Base-by-base conservation (phyloP, 2,797 vertebrate species). In the Basileuterus tristriatus region DNA sequence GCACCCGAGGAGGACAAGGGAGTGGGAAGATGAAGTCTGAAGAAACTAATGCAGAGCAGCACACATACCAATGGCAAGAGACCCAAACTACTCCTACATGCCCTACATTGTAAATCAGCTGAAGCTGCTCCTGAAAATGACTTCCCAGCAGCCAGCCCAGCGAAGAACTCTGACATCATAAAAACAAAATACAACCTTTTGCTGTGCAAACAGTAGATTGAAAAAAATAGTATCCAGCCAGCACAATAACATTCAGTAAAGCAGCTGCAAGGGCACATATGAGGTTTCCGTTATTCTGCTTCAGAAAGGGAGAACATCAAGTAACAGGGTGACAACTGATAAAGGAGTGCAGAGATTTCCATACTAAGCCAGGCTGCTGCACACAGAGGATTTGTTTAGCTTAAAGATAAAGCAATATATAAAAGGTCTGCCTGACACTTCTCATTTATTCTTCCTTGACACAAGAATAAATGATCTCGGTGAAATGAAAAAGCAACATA, bases 381-480 rank as follows among this genome's bases (percentile, higher is more conserved):
- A 85, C 56, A 43, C 56, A 58, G 71, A 37, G 82, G 68, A 71
- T 83, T 87, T 90, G 79, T 80, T 95, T 89, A 74, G 64, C 58
- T 89, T 74, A 37, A 83, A 92, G 86, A 87, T 37, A 89, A 92
- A 89, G 82, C 46, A 90, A 62, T 70, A 87, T 39, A 80, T 41
- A 80, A 90, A 87, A 92, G 50, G 60, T 44, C 75, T 89, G 49
- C 55, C 71, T 89, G 89, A 80, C 65, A 55, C 49, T 87, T 89
- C 82, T 93, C 76, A 87, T 90, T 86, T 91, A 75, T 86, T 75
- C 58, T 89, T 77, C 47, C 71, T 68, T 62, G 39, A 89, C 91
- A 65, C 29, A 20, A 55, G 86, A 87, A 79, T 50, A 68, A 89
- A 69, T 19, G 20, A 68, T 71, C 32, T 60, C 2, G 1, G 58